Conservation (phyloP, 2,113 vertebrate species). For the Takifugu flavidus region DNA sequence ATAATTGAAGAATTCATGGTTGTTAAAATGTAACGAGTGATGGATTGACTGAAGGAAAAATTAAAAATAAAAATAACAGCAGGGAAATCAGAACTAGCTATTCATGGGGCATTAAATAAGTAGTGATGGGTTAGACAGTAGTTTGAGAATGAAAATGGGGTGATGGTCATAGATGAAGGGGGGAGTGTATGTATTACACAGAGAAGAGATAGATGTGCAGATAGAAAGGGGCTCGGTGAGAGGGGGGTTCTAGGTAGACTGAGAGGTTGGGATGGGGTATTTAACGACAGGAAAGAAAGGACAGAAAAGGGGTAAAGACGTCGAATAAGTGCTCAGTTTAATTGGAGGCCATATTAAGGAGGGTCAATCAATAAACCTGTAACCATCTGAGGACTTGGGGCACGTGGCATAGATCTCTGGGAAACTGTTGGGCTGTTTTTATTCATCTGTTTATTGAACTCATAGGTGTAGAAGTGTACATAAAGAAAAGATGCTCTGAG, state of each 20-base stretch:
- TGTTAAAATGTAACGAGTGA: constrained; percentile 61
- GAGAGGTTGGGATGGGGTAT: constrained; percentile 31
- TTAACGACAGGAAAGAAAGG: constrained; percentile 63
- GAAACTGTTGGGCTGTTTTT: constrained; percentile 12
- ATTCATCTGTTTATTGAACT: background rate
- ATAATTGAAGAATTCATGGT: constrained; percentile 72
- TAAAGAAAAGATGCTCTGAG: constrained; percentile 9
- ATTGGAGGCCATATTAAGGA: constrained; percentile 78
- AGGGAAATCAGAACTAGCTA: constrained; percentile 27
- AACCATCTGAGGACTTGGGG: constrained; percentile 46
- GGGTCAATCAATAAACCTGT: constrained; percentile 70
- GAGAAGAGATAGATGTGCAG: constrained; percentile 65
- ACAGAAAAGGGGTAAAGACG: constrained; percentile 56
- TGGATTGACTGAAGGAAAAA: constrained; percentile 42
- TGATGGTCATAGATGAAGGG: constrained; percentile 52
- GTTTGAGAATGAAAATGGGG: constrained; percentile 44
- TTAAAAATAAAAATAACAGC: constrained; percentile 29
- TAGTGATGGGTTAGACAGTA: constrained; percentile 8
- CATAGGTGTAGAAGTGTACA: background rate
- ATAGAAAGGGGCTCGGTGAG: constrained; percentile 37
- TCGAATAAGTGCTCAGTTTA: constrained; percentile 73
- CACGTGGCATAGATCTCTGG: constrained; percentile 39
- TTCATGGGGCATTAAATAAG: too few species aligned
- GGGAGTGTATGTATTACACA: constrained; percentile 61
- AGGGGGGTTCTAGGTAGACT: constrained; percentile 31